phyloP scores from a whole-genome alignment of 2,113 vertebrate species.

The Perccottus glenii region DNA sequence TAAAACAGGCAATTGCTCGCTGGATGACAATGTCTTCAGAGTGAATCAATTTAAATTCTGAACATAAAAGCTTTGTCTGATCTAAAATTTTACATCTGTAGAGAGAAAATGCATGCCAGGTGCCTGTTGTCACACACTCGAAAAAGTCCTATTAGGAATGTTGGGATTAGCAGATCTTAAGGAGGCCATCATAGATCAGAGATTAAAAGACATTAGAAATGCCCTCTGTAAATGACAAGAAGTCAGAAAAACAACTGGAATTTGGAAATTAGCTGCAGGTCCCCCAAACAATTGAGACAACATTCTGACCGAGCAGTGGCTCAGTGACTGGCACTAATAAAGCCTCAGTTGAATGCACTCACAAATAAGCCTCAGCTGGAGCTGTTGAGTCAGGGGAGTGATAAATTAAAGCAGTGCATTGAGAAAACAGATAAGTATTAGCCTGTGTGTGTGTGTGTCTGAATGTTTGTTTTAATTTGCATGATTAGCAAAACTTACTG shows the following conservation, averaged over 20 bases:
- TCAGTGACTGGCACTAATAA: slow-evolving; percentile 48
- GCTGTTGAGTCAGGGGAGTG: slow-evolving; percentile 10
- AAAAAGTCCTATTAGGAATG: not conserved
- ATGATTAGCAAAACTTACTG: not conserved
- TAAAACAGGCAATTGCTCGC: accelerated
- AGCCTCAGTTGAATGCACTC: slow-evolving; percentile 49
- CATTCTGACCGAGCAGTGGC: slow-evolving; percentile 26
- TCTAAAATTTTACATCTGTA: slow-evolving; percentile 1
- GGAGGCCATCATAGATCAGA: too few relatives aligned
- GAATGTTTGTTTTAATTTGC: not conserved
- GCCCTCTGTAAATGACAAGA: not conserved
- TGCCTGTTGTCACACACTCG: not conserved
- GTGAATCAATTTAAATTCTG: not conserved
- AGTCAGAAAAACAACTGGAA: not conserved
- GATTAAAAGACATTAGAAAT: too few relatives aligned
- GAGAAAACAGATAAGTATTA: slow-evolving; percentile 6
- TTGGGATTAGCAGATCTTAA: too few relatives aligned
- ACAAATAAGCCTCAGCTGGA: slow-evolving; percentile 53
- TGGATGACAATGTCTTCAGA: slow-evolving; percentile 9
- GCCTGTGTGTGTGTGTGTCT: slow-evolving; percentile 11
- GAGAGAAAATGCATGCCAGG: not conserved
- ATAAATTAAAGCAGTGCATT: slow-evolving; percentile 5
- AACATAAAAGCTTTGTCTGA: slow-evolving; percentile 4
- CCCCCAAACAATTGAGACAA: not conserved
- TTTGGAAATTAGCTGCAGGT: not conserved